Base-by-base conservation (phyloP, 2,888 invertebrate species). In the Eristalis tenax region DNA sequence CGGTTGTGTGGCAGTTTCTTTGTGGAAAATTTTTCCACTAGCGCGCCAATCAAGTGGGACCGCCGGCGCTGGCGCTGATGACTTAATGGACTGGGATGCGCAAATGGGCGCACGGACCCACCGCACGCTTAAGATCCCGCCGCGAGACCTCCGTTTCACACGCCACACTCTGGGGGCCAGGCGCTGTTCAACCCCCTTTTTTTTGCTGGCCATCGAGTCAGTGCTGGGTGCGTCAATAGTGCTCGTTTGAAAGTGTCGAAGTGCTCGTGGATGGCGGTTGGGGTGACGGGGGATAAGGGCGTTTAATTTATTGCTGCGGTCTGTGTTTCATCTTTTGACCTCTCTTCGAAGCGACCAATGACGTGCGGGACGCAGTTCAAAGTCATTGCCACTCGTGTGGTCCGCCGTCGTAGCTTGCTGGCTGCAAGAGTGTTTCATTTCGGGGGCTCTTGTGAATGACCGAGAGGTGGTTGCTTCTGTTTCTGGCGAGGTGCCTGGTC, bases 291-390 rank as follows among this genome's bases (percentile, higher is more conserved):
- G n/a, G 43, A 15, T 15, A 43, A 6, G 50, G n/a, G 50, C 4
- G 18, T 50, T 5, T 35, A 73, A 77, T 83, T 83, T 69, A 78
- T 69, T 73, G 40, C 80, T 66, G 80, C 66, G 75, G 57, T 74
- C 56, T 69, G 56, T 77, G 69, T 77, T 64, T 57, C 70, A 71
- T 81, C 81, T 77, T 84, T 77, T 81, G 81, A 82, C 77, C 81
- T 74, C 65, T 74, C 18, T 18, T 18, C 50, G 50, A 10, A 18
- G 50, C 6, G 50, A 50, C n/a, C 18, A 18, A 50, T 18, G 50
- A 50, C 50, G 18, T 18, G 50, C 50, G 50, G 50, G 50, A 43
- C 50, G 6, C 8, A 85, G 61, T 83, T 78, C 82, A 74, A 82
- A 82, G 82, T 85, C 82, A 82, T 85, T 82, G 85, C 64, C 77